phyloP scores from a whole-genome alignment of 1,140 invertebrate species.

The Drosophila orena region DNA sequence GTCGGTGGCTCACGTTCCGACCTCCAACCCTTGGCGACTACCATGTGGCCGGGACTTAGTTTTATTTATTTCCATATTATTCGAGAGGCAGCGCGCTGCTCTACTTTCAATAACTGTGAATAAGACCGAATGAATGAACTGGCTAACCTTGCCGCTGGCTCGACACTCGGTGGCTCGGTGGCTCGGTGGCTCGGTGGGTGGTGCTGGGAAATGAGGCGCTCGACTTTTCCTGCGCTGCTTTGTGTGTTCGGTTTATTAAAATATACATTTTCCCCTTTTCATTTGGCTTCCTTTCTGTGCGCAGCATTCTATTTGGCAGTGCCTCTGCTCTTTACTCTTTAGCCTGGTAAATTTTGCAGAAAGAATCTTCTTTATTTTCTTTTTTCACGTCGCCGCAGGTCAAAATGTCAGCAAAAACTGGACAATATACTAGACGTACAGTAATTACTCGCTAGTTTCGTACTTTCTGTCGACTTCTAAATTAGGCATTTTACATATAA shows the following conservation, averaged over 20 bases:
- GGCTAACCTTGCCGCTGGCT: constrained; percentile 63
- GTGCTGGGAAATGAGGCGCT: not conserved
- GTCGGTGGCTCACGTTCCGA: constrained; percentile 35
- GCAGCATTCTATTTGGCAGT: constrained; percentile 16
- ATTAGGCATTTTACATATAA: too few species aligned
- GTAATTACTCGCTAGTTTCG: constrained; percentile 13
- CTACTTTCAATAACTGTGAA: constrained; percentile 71
- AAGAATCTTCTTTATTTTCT: constrained; percentile 28
- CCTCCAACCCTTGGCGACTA: constrained; percentile 56
- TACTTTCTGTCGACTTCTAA: not conserved
- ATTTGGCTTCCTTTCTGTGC: constrained; percentile 30
- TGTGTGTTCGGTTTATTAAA: constrained; percentile 67
- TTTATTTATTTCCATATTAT: constrained; percentile 69
- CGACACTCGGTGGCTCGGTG: constrained; percentile 7
- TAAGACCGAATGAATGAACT: constrained; percentile 72
- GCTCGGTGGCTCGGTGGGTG: not conserved
- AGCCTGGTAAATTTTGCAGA: constrained; percentile 50
- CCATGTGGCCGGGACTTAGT: constrained; percentile 22
- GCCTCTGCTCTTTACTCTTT: constrained; percentile 41
- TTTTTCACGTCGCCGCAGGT: constrained; percentile 44
- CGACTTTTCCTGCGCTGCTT: constrained; percentile 32
- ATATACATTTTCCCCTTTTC: constrained; percentile 45
- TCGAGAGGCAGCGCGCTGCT: constrained; percentile 52
- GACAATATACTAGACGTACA: constrained; percentile 30
- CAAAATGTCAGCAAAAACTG: constrained; percentile 65